Base-by-base conservation (phyloP, 2,888 invertebrate species). In the Carabus problematicus region DNA sequence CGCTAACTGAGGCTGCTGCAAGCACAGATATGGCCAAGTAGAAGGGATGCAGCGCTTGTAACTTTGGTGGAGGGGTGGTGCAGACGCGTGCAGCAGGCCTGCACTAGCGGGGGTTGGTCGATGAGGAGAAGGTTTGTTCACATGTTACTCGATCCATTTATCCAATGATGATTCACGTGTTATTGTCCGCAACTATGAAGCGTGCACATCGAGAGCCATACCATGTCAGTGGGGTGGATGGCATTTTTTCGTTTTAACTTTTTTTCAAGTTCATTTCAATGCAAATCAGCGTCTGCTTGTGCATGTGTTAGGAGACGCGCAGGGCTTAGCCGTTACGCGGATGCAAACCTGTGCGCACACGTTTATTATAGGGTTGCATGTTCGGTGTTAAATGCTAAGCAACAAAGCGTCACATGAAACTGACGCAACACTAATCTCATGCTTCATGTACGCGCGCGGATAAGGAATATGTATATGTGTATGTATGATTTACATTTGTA, bases 21-120 rank as follows among this genome's bases (percentile, higher is more conserved):
- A 29, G 29, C 29, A 29, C 29, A 29, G 29, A 29, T 29, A 29
- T 29, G 29, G 29, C 29, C 29, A 29, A 29, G 29, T 29, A 29
- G 29, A 29, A 29, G 29, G 29, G 29, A 29, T 29, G 29, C 29
- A 29, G 6, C n/a, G n/a, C n/a, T n/a, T n/a, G n/a, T n/a, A n/a
- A n/a, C n/a, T n/a, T n/a, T n/a, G n/a, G n/a, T n/a, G 29, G 29
- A 6, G 6, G 29, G 29, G 29, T 2, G 29, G 2, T 45, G 14
- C 11, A 18, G 7, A 1, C 54, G 54, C 54, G 19, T 58, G 42
- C 41, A 84, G 83, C 84, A 84, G 84, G 83, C 83, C 84, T 83
- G 84, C 83, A 84, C 83, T 83, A 60, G 62, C 55, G 49, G 82
- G 79, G 81, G 79, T 78, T 42, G 59, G 64, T 71, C 72, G n/a